phyloP scores from a whole-genome alignment of 2,888 invertebrate genomes.

The Cheilosia grossa region DNA sequence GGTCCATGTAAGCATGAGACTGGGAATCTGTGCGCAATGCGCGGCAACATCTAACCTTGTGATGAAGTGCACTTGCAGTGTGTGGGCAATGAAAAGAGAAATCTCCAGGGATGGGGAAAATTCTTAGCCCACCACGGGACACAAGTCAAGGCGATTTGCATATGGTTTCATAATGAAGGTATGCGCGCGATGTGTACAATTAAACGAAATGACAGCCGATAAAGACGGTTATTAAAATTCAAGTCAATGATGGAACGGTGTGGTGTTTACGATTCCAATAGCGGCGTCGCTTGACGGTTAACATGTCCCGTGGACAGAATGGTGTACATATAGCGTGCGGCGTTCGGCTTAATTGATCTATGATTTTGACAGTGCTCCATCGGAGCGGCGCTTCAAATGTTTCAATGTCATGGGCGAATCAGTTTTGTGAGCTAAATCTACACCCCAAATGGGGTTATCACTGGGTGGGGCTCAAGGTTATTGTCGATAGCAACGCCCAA shows the following conservation, averaged over 20 bases:
- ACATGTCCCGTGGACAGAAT: constrained; percentile 8
- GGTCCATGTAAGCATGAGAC: constrained; percentile 29
- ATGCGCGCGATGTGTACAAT: constrained; percentile 25
- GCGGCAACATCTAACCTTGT: constrained; percentile 49
- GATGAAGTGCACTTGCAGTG: constrained; percentile 25
- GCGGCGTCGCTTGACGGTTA: neutral
- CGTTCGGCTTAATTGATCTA: constrained; percentile 29
- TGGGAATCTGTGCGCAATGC: constrained; percentile 36
- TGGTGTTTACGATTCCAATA: neutral
- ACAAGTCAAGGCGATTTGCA: constrained; percentile 26
- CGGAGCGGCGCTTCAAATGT: constrained; percentile 16
- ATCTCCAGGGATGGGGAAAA: constrained; percentile 2
- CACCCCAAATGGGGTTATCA: neutral
- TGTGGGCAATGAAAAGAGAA: constrained; percentile 47
- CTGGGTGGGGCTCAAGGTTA: constrained; percentile 5
- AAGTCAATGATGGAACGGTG: constrained; percentile 6
- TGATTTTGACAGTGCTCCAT: neutral
- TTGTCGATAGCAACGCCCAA: neutral
- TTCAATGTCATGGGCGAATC: constrained; percentile 41
- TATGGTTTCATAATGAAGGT: constrained; percentile 51
- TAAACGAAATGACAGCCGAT: constrained; percentile 7
- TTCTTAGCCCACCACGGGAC: constrained; percentile 26
- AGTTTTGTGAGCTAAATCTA: neutral
- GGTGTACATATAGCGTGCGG: neutral
- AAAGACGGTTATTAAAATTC: constrained; percentile 34